These are phyloP conservation scores for Bradypodion ventrale DNA, from an alignment of 2,797 vertebrate species.

Conservation along the genomic window DNA sequence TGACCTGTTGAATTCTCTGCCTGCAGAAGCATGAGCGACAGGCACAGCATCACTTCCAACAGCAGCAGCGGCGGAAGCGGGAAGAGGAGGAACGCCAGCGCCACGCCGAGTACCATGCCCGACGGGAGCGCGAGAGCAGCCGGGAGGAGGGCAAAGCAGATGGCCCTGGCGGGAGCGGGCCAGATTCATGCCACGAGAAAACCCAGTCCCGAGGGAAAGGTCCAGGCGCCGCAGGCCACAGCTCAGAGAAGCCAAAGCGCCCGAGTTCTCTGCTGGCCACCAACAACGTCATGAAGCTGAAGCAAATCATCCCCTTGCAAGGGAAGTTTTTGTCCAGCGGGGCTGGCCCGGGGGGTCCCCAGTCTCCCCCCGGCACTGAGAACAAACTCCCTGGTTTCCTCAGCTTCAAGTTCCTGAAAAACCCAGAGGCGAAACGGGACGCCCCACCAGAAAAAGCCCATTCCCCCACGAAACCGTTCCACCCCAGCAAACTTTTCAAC, in stretches of 20 bases:
- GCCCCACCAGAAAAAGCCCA: conserved; percentile 84
- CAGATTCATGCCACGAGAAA: conserved; percentile 83
- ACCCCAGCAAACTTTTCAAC: conserved; percentile 94
- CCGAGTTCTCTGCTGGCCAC: conserved; percentile 95
- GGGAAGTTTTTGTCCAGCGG: conserved; percentile 87
- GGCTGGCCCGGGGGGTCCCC: conserved; percentile 68
- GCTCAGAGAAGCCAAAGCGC: conserved; percentile 89
- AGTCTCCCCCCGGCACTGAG: conserved; percentile 88
- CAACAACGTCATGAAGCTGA: conserved; percentile 97
- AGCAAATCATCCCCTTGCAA: conserved; percentile 98
- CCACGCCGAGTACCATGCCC: conserved; percentile 89
- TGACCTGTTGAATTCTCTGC: neutral
- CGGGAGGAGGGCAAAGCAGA: conserved; percentile 83
- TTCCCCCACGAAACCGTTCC: conserved; percentile 95
- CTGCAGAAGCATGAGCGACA: conserved; percentile 93
- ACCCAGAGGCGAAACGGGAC: conserved; percentile 90
- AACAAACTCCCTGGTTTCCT: conserved; percentile 94
- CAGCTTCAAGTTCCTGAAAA: conserved; percentile 97
- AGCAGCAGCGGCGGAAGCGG: conserved; percentile 92
- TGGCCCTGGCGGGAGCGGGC: conserved; percentile 53
- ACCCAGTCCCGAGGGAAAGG: conserved; percentile 80
- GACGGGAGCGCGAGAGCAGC: conserved; percentile 83
- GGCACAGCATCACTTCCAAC: conserved; percentile 95
- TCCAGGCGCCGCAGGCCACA: conserved; percentile 59
- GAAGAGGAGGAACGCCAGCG: conserved; percentile 95